Percentiles rank a stretch among this genome's conserved stretches.
phyloP scores from a whole-genome alignment of 2,888 invertebrate species.

The Agonum fuliginosum region DNA sequence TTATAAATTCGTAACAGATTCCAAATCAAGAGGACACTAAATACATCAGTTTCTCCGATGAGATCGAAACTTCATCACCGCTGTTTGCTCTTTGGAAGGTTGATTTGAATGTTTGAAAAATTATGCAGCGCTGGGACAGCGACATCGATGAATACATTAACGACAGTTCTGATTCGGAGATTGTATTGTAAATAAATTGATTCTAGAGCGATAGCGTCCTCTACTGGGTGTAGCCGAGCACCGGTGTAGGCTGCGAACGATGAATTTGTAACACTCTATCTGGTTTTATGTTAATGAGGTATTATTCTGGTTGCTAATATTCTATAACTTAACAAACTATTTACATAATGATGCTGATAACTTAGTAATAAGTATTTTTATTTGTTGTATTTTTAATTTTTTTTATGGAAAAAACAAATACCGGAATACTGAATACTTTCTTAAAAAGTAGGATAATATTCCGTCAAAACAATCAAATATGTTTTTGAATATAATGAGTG shows the following conservation, averaged over 20 bases:
- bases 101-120: conserved; percentile 55
- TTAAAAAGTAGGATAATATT: no score
- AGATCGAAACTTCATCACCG: not conserved
- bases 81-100: not conserved
- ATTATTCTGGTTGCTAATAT: conserved; percentile 4
- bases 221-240: not conserved
- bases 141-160: conserved; percentile 54
- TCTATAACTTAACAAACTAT: not conserved
- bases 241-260: not conserved
- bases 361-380: not conserved
- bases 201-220: not conserved
- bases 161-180: conserved; percentile 1
- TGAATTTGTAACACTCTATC: not conserved
- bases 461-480: no score
- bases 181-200: conserved; percentile 51
- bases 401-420: no score
- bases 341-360: conserved; percentile 15
- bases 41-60: not conserved
- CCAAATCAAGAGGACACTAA: not conserved
- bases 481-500: no score
- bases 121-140: conserved; percentile 37
- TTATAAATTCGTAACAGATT: no score
- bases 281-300: conserved; percentile 8
- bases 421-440: no score
- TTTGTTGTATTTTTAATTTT: no score